Evolutionary conservation across 2,797 vertebrate genomes (phyloP).

Genomic region (Hapalemur alaotrensis): DNA sequence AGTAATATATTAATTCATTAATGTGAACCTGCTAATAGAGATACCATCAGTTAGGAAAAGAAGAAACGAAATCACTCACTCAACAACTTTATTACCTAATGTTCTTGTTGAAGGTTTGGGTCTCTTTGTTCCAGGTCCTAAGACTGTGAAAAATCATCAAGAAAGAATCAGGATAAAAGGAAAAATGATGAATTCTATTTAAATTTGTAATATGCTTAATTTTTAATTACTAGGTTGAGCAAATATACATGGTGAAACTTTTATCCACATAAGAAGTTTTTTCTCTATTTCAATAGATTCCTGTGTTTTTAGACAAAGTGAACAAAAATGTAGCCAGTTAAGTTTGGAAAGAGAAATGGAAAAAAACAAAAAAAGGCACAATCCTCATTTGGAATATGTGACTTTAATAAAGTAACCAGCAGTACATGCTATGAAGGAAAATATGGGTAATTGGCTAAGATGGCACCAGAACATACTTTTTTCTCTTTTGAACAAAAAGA

Average conservation of each 20-base stretch:
- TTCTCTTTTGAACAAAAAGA: constrained; percentile 43
- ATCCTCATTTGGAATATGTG: constrained; percentile 47
- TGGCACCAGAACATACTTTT: background rate
- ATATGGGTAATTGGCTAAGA: constrained; percentile 21
- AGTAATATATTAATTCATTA: background rate
- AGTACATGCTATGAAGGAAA: constrained; percentile 54
- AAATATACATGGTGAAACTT: constrained; percentile 31
- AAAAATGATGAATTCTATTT: constrained; percentile 22
- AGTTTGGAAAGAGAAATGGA: constrained; percentile 55
- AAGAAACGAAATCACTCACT: background rate
- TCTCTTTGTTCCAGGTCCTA: constrained; percentile 72
- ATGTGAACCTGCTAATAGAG: background rate
- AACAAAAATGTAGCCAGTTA: constrained; percentile 47
- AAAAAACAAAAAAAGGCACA: background rate
- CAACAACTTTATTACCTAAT: constrained; percentile 72
- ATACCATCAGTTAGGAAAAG: background rate
- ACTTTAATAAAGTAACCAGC: constrained; percentile 33
- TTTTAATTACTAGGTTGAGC: constrained; percentile 9
- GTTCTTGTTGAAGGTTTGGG: constrained; percentile 72
- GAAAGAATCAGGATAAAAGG: constrained; percentile 24
- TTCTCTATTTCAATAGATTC: constrained; percentile 29
- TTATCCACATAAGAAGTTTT: background rate
- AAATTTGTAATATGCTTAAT: background rate
- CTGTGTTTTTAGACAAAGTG: constrained; percentile 56
- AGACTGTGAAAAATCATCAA: constrained; percentile 62